phyloP scores from a whole-genome alignment of 2,113 vertebrate genomes.

The Hoplias malabaricus region DNA sequence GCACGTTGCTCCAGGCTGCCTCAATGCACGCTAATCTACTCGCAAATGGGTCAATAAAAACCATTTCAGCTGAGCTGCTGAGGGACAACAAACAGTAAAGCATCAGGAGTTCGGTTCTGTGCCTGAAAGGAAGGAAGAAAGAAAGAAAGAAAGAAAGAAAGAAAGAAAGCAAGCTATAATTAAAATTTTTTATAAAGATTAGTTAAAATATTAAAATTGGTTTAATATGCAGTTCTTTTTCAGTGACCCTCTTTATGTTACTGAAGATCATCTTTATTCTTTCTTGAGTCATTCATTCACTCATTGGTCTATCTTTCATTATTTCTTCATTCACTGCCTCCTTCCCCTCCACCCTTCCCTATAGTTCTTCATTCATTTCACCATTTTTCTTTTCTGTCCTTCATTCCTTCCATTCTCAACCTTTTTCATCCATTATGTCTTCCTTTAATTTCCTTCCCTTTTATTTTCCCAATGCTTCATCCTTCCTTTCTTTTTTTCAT shows the following conservation, averaged over 20 bases:
- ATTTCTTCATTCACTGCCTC: not conserved
- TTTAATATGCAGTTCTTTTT: too few species aligned
- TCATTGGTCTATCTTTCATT: too few species aligned
- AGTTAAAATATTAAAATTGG: too few species aligned
- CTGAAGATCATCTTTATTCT: too few species aligned
- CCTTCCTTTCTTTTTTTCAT: not conserved
- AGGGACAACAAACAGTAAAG: conserved; percentile 6
- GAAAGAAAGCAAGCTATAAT: not conserved
- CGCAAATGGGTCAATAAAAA: conserved; percentile 46
- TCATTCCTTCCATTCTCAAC: too few species aligned
- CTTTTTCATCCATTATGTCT: too few species aligned
- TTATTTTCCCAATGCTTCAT: too few species aligned
- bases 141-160: conserved; percentile 1
- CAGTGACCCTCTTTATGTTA: too few species aligned
- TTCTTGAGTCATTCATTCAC: too few species aligned
- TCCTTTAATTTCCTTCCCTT: too few species aligned
- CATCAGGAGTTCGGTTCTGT: not conserved
- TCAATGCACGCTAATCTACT: conserved; percentile 42
- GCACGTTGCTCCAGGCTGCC: conserved; percentile 17
- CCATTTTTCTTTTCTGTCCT: too few species aligned
- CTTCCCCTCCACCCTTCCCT: not conserved
- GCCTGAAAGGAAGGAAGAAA: not conserved
- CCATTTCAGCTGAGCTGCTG: conserved; percentile 28
- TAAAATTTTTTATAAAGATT: not conserved
- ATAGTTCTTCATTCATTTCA: too few species aligned